These are phyloP conservation scores for Eucriotettix oculatus DNA, from an alignment of 2,888 invertebrate genomes.

Conservation along the genomic window DNA sequence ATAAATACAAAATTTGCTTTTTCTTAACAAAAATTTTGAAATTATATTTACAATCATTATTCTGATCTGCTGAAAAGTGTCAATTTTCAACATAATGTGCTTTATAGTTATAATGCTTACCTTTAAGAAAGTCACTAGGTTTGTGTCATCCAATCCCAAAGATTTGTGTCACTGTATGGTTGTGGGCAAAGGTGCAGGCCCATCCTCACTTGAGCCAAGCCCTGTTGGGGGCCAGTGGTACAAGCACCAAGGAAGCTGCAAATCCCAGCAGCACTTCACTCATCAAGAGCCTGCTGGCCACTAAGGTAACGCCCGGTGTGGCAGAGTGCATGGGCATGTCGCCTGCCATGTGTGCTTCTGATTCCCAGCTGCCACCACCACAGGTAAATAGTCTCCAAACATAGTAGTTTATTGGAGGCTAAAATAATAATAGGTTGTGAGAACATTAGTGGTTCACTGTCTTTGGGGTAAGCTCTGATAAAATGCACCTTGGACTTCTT, in stretches of 20 bases:
- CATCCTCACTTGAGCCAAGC: constrained; percentile 46
- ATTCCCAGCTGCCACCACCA: constrained; percentile 6
- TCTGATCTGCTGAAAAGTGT: too few relatives aligned
- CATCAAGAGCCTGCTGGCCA: constrained; percentile 85
- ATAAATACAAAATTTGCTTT: too few relatives aligned
- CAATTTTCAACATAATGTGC: too few relatives aligned
- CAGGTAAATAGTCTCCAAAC: constrained; percentile 2
- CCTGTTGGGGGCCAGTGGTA: constrained; percentile 24
- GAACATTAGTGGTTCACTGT: too few relatives aligned
- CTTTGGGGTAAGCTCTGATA: too few relatives aligned
- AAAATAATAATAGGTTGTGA: too few relatives aligned
- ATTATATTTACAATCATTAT: too few relatives aligned
- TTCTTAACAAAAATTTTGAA: too few relatives aligned
- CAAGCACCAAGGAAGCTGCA: constrained; percentile 2
- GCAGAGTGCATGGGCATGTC: constrained; percentile 12
- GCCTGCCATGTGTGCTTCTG: constrained; percentile 7
- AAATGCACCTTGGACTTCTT: too few relatives aligned
- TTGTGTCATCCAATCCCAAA: too few relatives aligned
- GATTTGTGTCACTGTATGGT: constrained; percentile 11
- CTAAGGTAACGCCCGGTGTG: constrained; percentile 57
- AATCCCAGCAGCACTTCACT: constrained; percentile 43
- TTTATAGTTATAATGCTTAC: too few relatives aligned
- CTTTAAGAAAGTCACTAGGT: too few relatives aligned
- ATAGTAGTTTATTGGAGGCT: neutral
- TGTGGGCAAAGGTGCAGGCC: constrained; percentile 31